phyloP scores from a whole-genome alignment of 1,140 invertebrate genomes.

The Drosophila repletoides region DNA sequence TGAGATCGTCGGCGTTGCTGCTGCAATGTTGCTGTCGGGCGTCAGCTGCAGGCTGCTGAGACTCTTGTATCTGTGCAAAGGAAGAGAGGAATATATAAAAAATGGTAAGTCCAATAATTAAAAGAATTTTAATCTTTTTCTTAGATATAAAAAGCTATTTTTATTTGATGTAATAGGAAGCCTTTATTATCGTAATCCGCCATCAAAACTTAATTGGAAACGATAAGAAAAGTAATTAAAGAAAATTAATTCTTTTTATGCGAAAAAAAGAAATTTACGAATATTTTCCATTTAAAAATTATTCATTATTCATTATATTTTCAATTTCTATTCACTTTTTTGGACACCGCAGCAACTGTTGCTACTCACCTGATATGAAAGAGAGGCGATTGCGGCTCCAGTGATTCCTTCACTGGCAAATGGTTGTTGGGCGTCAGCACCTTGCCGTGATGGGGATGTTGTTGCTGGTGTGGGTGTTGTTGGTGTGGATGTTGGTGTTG shows the following conservation, averaged over 20 bases:
- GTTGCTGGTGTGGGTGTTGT: neutral
- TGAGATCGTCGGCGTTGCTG: constrained; percentile 73
- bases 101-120: neutral
- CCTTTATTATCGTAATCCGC: too few species aligned
- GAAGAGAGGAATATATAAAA: neutral
- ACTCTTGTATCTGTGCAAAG: constrained; percentile 74
- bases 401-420: constrained; percentile 66
- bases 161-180: too few species aligned
- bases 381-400: constrained; percentile 80
- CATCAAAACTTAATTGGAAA: too few species aligned
- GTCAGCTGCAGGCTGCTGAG: constrained; percentile 80
- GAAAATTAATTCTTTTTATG: too few species aligned
- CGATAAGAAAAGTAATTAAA: too few species aligned
- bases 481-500: constrained; percentile 1
- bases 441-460: constrained; percentile 67
- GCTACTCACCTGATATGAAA: constrained; percentile 80
- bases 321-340: too few species aligned
- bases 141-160: too few species aligned
- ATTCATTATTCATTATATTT: too few species aligned
- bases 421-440: constrained; percentile 80
- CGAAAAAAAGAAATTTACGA: too few species aligned
- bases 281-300: too few species aligned
- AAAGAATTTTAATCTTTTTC: too few species aligned
- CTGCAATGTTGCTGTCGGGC: constrained; percentile 65
- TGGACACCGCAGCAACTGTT: too few species aligned